phyloP scores from a whole-genome alignment of 2,797 vertebrate species.

The Chanos chanos region DNA sequence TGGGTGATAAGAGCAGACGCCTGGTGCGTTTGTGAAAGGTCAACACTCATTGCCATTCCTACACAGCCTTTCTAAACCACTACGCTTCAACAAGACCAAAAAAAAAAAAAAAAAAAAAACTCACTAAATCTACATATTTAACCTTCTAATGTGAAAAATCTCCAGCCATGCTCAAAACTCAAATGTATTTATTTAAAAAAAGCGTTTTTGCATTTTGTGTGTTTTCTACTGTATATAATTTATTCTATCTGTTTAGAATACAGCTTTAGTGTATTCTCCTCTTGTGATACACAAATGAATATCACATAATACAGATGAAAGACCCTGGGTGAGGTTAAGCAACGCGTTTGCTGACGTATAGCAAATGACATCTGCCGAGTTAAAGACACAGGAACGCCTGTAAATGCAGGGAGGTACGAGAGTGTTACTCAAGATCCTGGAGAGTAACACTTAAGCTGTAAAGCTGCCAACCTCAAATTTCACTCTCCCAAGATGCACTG shows the following conservation, averaged over 20 bases:
- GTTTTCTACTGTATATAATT: too few relatives aligned
- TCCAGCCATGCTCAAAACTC: slow-evolving; percentile 16
- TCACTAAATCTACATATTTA: slow-evolving; percentile 21
- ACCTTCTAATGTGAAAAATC: slow-evolving; percentile 26
- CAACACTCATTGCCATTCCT: slow-evolving; percentile 39
- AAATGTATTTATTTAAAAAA: slow-evolving; percentile 16
- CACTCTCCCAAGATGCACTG: not conserved
- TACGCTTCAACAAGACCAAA: not conserved
- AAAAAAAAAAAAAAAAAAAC: slow-evolving; percentile 43
- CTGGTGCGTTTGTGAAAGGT: slow-evolving; percentile 44
- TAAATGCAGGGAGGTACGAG: too few relatives aligned
- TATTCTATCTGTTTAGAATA: too few relatives aligned
- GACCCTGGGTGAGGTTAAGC: too few relatives aligned
- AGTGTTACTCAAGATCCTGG: too few relatives aligned
- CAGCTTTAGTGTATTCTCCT: too few relatives aligned
- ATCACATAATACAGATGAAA: too few relatives aligned
- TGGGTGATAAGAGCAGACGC: slow-evolving; percentile 42
- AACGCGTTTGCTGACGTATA: too few relatives aligned
- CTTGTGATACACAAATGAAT: too few relatives aligned
- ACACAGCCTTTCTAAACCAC: not conserved
- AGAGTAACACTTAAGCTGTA: not conserved
- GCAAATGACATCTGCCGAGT: too few relatives aligned
- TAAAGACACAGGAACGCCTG: too few relatives aligned
- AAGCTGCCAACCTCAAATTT: slow-evolving; percentile 1
- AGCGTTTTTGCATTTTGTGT: too few relatives aligned